Base-by-base conservation (phyloP, 1,140 invertebrate genomes). In the Notospermus geniculatus region DNA sequence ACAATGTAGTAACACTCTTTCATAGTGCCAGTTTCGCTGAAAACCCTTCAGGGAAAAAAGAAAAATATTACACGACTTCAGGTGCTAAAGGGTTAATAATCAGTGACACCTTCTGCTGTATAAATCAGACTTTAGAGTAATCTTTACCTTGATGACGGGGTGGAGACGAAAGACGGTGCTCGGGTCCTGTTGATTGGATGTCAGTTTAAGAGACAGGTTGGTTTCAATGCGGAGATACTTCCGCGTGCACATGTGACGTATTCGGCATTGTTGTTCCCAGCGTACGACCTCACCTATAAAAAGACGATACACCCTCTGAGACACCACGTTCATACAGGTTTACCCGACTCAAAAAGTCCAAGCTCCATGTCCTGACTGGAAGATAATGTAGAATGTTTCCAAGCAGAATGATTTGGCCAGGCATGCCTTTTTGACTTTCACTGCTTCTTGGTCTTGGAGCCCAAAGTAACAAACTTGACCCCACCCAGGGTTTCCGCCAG, bases 141-240 rank as follows among this genome's bases (percentile, higher is more conserved):
- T 32, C n/a, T 63, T 59, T 70, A 79, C 77, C 68, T 72, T 71
- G 29, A 78, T 78, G 22, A 79, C 76, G 43, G 78, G 75, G 64
- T 80, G 76, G 19, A 80, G 64, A n/a, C 74, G 59, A 54, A 80
- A 80, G n/a, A 80, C 75, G 28, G 75, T 79, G 19, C 66, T 68
- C 0, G 74, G 73, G 56, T 80, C 75, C 27, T 65, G 60, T 36
- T 72, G 66, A 61, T 77, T 67, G 17, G 60, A 36, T 15, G 67
- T 73, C 59, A 80, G 60, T 39, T 70, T 70, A 11, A 79, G 71
- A 11, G 70, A 68, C 9, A 67, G 65, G 27, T 67, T 56, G 56
- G 36, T 64, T 60, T 70, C 64, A 23, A 78, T 72, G 36, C 69
- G 70, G n/a, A 80, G 66, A 58, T 79, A 80, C 53, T 75, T 73